phyloP scores from a whole-genome alignment of 1,140 invertebrate species.

The Nasonia vitripennis region DNA sequence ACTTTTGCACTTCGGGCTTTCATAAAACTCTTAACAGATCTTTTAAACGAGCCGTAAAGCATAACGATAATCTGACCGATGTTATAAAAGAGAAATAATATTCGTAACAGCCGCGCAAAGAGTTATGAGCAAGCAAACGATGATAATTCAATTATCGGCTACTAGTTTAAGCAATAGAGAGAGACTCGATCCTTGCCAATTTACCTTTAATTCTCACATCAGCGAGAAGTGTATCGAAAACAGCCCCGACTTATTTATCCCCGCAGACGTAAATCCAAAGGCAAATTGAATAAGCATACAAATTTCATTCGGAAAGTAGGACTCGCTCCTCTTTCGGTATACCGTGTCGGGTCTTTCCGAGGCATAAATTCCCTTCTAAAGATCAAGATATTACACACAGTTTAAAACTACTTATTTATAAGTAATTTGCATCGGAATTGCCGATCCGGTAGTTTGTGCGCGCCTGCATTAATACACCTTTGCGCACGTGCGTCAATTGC shows the following conservation, averaged over 20 bases:
- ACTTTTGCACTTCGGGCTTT: no score
- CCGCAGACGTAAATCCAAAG: neutral
- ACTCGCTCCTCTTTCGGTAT: neutral
- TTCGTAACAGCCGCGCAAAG: no score
- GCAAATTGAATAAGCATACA: slow-evolving; percentile 38
- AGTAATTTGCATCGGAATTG: slow-evolving; percentile 68
- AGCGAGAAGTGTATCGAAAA: slow-evolving; percentile 7
- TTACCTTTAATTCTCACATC: neutral
- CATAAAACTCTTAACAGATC: no score
- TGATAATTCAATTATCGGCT: neutral
- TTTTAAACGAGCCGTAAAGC: no score
- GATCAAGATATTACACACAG: slow-evolving; percentile 41
- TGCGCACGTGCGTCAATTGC: slow-evolving; percentile 41
- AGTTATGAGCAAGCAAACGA: neutral
- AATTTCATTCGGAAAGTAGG: slow-evolving; percentile 30
- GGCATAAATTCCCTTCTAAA: slow-evolving; percentile 28
- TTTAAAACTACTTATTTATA: slow-evolving; percentile 44
- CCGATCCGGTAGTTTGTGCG: slow-evolving; percentile 57
- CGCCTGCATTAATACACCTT: slow-evolving; percentile 57
- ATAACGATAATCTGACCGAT: no score
- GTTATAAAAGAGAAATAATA: neutral
- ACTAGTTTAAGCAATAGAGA: neutral
- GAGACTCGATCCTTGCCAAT: neutral
- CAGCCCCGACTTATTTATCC: neutral
- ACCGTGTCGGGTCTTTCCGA: slow-evolving; percentile 43